These are phyloP conservation scores for Beroe ovata DNA, from an alignment of 37 sponge, comb jelly and placozoan genomes.

Conservation along the genomic window DNA sequence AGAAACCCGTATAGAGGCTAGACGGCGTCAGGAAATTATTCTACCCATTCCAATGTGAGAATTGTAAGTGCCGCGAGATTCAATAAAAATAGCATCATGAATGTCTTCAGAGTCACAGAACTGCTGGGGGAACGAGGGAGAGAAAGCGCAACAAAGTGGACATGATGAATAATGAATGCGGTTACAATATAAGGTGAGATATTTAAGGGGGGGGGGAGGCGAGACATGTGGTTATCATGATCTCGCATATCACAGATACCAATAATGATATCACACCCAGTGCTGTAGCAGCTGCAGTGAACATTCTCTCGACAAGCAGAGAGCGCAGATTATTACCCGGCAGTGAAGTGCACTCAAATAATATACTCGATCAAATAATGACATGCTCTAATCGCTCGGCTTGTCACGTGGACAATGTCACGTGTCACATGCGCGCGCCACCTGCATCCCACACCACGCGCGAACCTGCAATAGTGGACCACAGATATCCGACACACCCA, in stretches of 20 bases:
- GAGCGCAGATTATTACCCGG: not conserved
- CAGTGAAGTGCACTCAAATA: slow-evolving; percentile 48
- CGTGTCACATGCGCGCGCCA: not conserved
- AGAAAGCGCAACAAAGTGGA: too few relatives aligned
- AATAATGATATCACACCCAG: not conserved
- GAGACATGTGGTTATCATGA: not conserved
- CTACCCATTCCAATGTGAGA: not conserved
- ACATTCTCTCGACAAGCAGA: slow-evolving; percentile 37
- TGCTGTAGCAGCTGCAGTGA: not conserved
- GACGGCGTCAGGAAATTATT: slow-evolving; percentile 13
- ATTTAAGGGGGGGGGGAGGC: slow-evolving; percentile 1
- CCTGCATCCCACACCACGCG: too few relatives aligned
- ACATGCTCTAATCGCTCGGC: slow-evolving; percentile 40
- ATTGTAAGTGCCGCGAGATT: not conserved
- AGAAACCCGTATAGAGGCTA: not conserved
- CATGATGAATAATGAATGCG: too few relatives aligned
- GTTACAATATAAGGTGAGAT: too few relatives aligned
- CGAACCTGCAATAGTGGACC: too few relatives aligned
- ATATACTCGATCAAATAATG: slow-evolving; percentile 66
- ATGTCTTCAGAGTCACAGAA: too few relatives aligned
- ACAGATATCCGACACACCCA: not conserved
- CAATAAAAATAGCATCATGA: not conserved
- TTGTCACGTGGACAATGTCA: slow-evolving; percentile 17
- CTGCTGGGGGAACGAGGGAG: too few relatives aligned
- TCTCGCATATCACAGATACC: not conserved